phyloP scores from a whole-genome alignment of 2,888 invertebrate species.

The Cataglyphis altisquamis region DNA sequence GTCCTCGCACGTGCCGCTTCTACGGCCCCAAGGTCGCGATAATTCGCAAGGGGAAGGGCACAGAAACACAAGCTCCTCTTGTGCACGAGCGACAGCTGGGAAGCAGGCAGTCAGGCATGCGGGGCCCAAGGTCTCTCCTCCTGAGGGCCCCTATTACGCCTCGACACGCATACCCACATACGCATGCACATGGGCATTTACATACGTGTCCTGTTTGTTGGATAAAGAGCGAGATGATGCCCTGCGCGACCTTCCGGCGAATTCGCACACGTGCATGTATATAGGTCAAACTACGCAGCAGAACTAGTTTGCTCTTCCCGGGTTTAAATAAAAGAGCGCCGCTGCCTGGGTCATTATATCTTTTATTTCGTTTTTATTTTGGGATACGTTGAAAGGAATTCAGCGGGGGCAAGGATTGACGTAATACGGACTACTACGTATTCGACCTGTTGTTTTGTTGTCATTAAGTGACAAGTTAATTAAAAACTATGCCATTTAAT shows the following conservation, averaged over 20 bases:
- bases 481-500: not conserved
- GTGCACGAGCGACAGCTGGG: constrained; percentile 76
- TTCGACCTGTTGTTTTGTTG: constrained; percentile 68
- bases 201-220: constrained; percentile 60
- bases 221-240: constrained; percentile 64
- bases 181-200: constrained; percentile 60
- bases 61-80: constrained; percentile 65
- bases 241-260: constrained; percentile 70
- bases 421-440: constrained; percentile 69
- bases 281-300: constrained; percentile 77
- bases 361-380: constrained; percentile 31
- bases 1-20: constrained; percentile 65
- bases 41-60: constrained; percentile 73
- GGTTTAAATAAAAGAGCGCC: constrained; percentile 40
- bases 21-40: constrained; percentile 74
- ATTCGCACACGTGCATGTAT: constrained; percentile 74
- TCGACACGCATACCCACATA: constrained; percentile 57
- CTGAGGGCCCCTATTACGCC: constrained; percentile 75
- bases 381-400: constrained; percentile 20
- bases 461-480: not conserved
- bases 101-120: constrained; percentile 69
- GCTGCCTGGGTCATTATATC: constrained; percentile 27
- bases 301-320: constrained; percentile 58
- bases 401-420: constrained; percentile 18
- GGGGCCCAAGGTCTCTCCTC: constrained; percentile 77